phyloP scores from a whole-genome alignment of 2,888 invertebrate species.

The Pammene aurita region DNA sequence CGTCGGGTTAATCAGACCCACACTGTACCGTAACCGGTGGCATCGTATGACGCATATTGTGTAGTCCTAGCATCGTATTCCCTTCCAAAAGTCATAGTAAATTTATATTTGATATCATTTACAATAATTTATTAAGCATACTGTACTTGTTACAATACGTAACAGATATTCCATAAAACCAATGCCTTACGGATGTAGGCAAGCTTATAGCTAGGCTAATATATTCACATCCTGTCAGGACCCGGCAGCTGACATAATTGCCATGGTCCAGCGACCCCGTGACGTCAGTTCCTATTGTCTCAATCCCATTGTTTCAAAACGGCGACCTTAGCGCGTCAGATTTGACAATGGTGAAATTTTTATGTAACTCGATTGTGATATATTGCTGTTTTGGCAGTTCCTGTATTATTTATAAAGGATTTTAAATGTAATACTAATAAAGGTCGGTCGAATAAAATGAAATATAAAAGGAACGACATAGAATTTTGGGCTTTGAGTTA shows the following conservation, averaged over 20 bases:
- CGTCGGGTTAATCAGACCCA: too few relatives aligned
- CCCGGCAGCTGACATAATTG: constrained; percentile 43
- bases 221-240: constrained; percentile 29
- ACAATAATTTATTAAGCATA: too few relatives aligned
- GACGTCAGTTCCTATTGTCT: constrained; percentile 69
- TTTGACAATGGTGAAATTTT: constrained; percentile 59
- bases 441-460: too few relatives aligned
- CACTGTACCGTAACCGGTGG: too few relatives aligned
- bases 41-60: too few relatives aligned
- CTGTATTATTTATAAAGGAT: constrained; percentile 15
- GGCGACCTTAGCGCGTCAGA: constrained; percentile 57
- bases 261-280: constrained; percentile 49
- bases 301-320: constrained; percentile 51
- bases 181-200: constrained; percentile 22
- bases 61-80: too few relatives aligned
- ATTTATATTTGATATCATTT: too few relatives aligned
- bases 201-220: constrained; percentile 23
- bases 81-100: too few relatives aligned
- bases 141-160: background rate
- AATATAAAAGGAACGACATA: too few relatives aligned
- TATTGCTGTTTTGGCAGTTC: constrained; percentile 43
- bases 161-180: constrained; percentile 6
- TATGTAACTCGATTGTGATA: constrained; percentile 52
- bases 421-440: too few relatives aligned
- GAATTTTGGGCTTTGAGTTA: too few relatives aligned